Conservation (phyloP, 2,797 vertebrate genomes). For the Cryptoblepharus egeriae region DNA sequence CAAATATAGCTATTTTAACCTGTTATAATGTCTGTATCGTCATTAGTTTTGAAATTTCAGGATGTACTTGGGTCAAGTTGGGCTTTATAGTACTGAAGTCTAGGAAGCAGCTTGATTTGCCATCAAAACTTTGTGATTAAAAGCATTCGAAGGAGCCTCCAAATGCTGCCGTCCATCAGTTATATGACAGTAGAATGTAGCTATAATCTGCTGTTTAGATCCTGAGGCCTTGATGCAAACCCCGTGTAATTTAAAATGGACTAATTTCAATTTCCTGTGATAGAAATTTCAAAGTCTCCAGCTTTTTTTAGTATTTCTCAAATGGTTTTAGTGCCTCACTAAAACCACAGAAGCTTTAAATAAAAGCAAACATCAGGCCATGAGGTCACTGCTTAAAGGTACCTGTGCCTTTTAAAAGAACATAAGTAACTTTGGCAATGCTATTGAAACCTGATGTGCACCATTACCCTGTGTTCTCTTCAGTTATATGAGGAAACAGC, state of each 20-base stretch:
- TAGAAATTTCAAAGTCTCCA: conserved; percentile 7
- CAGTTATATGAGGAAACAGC: conserved; percentile 8
- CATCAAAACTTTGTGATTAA: conserved; percentile 3
- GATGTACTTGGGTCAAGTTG: neutral
- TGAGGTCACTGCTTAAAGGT: conserved; percentile 1
- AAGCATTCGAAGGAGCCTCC: neutral
- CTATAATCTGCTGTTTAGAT: neutral
- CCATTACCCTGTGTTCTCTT: conserved; percentile 7
- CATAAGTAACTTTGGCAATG: conserved; percentile 21
- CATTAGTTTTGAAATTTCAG: neutral
- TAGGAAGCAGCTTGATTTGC: neutral
- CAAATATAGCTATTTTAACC: neutral
- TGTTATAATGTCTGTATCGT: neutral
- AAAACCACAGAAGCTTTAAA: conserved; percentile 24
- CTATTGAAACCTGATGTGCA: conserved; percentile 19
- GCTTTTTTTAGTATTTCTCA: conserved; percentile 16
- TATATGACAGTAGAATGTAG: neutral
- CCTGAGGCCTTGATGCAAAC: neutral
- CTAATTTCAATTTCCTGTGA: neutral
- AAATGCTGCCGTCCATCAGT: neutral
- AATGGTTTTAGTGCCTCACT: conserved; percentile 34
- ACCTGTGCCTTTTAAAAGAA: conserved; percentile 14
- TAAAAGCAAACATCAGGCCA: conserved; percentile 23
- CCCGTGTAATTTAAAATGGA: conserved; percentile 18
- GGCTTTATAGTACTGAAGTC: neutral